Base-by-base conservation (phyloP, 2,888 invertebrate genomes). In the Tenthredo notha region DNA sequence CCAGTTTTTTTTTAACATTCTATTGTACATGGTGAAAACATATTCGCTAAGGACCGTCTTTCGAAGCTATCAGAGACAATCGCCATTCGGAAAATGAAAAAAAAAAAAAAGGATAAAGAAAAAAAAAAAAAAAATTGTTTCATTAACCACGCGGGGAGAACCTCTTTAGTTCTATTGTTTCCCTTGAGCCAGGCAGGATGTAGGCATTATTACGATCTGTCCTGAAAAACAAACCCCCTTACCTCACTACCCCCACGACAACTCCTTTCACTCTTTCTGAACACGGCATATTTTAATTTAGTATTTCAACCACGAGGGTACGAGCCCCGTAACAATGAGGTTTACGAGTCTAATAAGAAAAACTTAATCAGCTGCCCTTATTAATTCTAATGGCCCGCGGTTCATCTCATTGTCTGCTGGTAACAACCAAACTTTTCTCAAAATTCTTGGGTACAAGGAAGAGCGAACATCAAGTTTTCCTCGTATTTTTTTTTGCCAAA, bases 231-330 rank as follows among this genome's bases (percentile, higher is more conserved):
- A 67, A 67, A 25, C 61, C 40, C 67, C 29, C 67, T 21, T 40
- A 37, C 29, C 37, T 65, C 47, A n/a, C 47, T 33, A 43, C 37
- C 10, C 25, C 37, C 15, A 1, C 40, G n/a, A n/a, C 6, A 9
- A 15, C 10, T 80, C 80, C 61, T 61, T 33, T 43, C 37, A 12
- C 58, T 40, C 29, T 61, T 61, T 37, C 18, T 61, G 21, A 40
- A 67, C 83, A 29, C 83, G 67, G 83, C 43, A 67, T 83, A 83
- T 83, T 83, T 83, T 83, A 43, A 83, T 83, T 65, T n/a, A 47
- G 47, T 29, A 83, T 67, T 83, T 83, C n/a, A 65, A 61, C 33
- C 40, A 65, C 61, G 33, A 40, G 37, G 12, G 83, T 50, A 40
- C 33, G 33, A 70, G 21, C 47, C n/a, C 47, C 40, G 58, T 15